Percentiles rank a stretch among this genome's conserved stretches.
phyloP scores from a whole-genome alignment of 2,888 invertebrate species.

The Pristionchus arcanus region DNA sequence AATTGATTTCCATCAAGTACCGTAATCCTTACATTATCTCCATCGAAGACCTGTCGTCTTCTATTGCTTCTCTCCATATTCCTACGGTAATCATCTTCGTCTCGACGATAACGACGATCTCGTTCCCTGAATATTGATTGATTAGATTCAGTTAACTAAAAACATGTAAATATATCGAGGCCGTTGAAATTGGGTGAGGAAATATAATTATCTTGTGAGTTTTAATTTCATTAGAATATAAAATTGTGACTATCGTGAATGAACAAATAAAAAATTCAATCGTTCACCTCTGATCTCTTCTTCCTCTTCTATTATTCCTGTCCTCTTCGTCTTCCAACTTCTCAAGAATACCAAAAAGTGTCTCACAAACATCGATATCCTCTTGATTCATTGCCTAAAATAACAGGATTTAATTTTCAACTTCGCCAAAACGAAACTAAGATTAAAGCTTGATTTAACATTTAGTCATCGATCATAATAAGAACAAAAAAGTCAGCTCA shows the following conservation, averaged over 20 bases:
- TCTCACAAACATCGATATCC: constrained; percentile 53
- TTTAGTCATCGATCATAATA: too few species aligned
- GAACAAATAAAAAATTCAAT: too few species aligned
- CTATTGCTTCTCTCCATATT: constrained; percentile 31
- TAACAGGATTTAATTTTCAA: background rate
- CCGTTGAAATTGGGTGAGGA: background rate
- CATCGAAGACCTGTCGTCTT: constrained; percentile 45
- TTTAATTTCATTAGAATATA: too few species aligned
- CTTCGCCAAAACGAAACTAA: too few species aligned
- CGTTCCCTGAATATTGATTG: constrained; percentile 38
- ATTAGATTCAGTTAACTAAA: background rate
- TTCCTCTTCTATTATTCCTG: background rate
- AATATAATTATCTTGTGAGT: background rate
- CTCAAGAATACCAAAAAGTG: constrained; percentile 51
- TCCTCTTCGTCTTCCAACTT: constrained; percentile 29
- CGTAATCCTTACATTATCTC: constrained; percentile 42
- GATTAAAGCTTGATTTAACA: too few species aligned
- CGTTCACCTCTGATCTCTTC: background rate
- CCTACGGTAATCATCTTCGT: constrained; percentile 53
- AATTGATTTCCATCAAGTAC: background rate
- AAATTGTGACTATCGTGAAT: too few species aligned
- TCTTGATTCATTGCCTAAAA: constrained; percentile 51
- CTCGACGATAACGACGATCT: constrained; percentile 48
- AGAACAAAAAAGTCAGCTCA: too few species aligned
- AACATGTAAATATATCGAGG: background rate